Evolutionary conservation across 2,113 vertebrate species (phyloP).

Genomic region (Colius striatus): DNA sequence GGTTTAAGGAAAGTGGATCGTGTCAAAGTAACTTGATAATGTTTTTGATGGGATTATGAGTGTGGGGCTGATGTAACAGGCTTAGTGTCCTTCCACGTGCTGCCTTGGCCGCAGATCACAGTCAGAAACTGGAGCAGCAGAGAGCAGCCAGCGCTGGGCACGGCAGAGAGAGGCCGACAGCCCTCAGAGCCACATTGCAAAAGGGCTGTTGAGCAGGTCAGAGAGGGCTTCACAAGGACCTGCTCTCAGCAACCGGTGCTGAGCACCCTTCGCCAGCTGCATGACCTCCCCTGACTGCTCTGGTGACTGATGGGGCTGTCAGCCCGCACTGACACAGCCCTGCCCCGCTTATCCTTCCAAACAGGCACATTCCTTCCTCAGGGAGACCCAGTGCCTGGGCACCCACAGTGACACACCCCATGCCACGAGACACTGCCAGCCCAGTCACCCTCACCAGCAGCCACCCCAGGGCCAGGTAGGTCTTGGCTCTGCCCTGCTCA

Average conservation of each 20-base stretch:
- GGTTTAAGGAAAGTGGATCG: constrained; percentile 68
- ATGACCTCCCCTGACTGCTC: fast-evolving
- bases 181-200: fast-evolving
- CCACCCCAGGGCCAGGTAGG: neutral
- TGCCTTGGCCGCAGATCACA: neutral
- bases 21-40: constrained; percentile 68
- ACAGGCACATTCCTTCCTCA: fast-evolving
- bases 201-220: neutral
- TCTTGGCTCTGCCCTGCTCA: fast-evolving
- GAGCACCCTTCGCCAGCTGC: neutral
- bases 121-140: constrained; percentile 47
- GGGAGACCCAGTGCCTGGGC: neutral
- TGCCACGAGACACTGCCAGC: neutral
- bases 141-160: neutral
- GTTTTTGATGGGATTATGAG: constrained; percentile 68
- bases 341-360: neutral
- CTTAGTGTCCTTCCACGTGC: constrained; percentile 17
- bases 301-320: neutral
- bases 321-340: neutral
- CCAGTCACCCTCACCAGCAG: fast-evolving
- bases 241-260: fast-evolving
- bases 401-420: fast-evolving
- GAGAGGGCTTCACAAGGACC: neutral
- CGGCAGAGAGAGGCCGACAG: fast-evolving
- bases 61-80: constrained; percentile 56